Evolutionary conservation across 2,113 vertebrate genomes (phyloP).

Genomic region (Pantherophis guttatus): DNA sequence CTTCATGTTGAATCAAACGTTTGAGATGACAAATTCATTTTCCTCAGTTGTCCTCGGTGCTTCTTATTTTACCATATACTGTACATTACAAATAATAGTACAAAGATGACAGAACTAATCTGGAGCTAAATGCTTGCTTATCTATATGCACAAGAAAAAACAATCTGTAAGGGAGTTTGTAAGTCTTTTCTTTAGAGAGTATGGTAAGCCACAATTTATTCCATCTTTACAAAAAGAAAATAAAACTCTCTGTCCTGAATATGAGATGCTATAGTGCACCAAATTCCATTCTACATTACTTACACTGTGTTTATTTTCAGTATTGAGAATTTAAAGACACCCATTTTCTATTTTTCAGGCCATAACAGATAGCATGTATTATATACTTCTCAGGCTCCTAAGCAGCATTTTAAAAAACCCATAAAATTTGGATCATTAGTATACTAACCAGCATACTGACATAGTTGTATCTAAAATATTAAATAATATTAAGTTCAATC

Average conservation of each 20-base stretch:
- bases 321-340: not conserved
- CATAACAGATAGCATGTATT: not conserved
- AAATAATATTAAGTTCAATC: not conserved
- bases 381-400: not conserved
- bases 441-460: not conserved
- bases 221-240: not conserved
- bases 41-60: not conserved
- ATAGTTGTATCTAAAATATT: not conserved
- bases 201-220: not conserved
- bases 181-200: not conserved
- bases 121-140: not conserved
- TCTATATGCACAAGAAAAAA: not conserved
- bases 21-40: not conserved
- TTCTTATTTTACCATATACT: conserved; percentile 6
- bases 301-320: not conserved
- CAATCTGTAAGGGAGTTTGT: not conserved
- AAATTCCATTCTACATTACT: not conserved
- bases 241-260: not conserved
- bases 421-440: not conserved
- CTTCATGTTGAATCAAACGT: not conserved
- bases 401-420: not conserved
- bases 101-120: not conserved
- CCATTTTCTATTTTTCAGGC: not conserved
- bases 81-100: not conserved
- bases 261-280: not conserved